phyloP scores from a whole-genome alignment of 2,113 vertebrate genomes.

The Lophochroa leadbeateri region DNA sequence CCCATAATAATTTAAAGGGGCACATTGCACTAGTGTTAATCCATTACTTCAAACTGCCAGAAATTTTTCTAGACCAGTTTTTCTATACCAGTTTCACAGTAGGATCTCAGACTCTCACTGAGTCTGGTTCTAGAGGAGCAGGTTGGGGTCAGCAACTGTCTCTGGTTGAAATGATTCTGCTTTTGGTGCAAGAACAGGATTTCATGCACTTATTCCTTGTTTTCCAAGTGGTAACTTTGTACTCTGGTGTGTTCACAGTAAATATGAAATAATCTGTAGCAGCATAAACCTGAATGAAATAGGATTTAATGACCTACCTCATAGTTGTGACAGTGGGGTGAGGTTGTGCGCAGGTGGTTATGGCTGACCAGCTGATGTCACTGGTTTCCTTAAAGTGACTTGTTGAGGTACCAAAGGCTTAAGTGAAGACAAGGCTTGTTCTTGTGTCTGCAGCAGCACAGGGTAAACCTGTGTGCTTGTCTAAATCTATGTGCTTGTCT shows the following conservation, averaged over 20 bases:
- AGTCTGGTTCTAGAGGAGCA: not conserved
- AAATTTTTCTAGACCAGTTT: not conserved
- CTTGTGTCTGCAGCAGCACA: not conserved
- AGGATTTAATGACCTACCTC: not conserved
- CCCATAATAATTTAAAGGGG: not conserved
- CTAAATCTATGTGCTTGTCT: not conserved
- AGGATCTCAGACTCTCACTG: not conserved
- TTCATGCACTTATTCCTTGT: rapidly evolving
- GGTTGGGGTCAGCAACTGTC: not conserved
- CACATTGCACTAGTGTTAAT: not conserved
- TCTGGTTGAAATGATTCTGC: not conserved
- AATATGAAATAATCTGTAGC: not conserved
- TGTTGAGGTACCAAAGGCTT: not conserved
- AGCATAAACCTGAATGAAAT: not conserved
- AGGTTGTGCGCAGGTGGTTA: not conserved
- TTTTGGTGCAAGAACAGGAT: not conserved
- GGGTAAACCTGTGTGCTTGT: not conserved
- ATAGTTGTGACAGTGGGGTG: not conserved
- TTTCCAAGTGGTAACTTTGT: not conserved
- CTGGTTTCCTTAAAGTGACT: not conserved
- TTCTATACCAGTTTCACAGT: not conserved
- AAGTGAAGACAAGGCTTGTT: not conserved
- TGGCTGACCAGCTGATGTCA: not conserved
- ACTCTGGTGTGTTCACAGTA: not conserved
- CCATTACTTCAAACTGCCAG: not conserved